A percentile compares a stretch with the other conserved stretches of the same genome.
Conservation (phyloP, 2,113 vertebrate genomes). For the Anthoscopus minutus region DNA sequence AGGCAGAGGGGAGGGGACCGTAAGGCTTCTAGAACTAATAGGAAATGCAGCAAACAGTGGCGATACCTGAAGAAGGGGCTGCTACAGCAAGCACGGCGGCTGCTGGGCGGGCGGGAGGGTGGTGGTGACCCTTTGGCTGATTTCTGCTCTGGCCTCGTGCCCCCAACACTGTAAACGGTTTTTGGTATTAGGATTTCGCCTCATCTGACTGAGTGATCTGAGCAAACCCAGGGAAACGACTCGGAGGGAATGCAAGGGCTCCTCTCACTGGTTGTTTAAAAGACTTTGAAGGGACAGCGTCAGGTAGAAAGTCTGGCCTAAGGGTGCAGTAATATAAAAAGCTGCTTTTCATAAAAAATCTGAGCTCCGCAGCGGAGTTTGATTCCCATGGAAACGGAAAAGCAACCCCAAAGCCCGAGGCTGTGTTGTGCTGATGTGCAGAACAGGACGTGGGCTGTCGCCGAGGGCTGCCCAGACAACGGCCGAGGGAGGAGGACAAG, state of each 20-base stretch:
- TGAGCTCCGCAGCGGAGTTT: neutral
- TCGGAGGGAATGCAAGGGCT: neutral
- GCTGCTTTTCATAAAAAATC: constrained; percentile 23
- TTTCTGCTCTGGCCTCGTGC: constrained; percentile 31
- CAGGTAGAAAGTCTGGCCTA: constrained; percentile 12
- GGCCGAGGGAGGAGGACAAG: neutral
- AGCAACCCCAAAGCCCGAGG: neutral
- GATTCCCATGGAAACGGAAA: constrained; percentile 7
- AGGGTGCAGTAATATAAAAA: neutral
- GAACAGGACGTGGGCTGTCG: neutral
- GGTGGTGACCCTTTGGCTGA: constrained; percentile 65
- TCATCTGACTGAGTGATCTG: constrained; percentile 13
- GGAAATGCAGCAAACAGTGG: constrained; percentile 59
- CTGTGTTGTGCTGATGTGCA: neutral
- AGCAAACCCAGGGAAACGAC: neutral
- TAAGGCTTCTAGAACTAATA: constrained; percentile 74
- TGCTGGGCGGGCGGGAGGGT: neutral
- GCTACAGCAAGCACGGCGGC: constrained; percentile 42
- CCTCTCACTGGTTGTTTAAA: neutral
- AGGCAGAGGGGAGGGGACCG: constrained; percentile 44
- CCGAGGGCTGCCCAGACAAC: neutral
- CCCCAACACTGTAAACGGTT: constrained; percentile 69
- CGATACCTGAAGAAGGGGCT: constrained; percentile 56
- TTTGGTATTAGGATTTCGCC: constrained; percentile 45
- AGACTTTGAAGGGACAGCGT: constrained; percentile 12